phyloP scores from a whole-genome alignment of 2,888 invertebrate species.

The Drosophila lutescens region DNA sequence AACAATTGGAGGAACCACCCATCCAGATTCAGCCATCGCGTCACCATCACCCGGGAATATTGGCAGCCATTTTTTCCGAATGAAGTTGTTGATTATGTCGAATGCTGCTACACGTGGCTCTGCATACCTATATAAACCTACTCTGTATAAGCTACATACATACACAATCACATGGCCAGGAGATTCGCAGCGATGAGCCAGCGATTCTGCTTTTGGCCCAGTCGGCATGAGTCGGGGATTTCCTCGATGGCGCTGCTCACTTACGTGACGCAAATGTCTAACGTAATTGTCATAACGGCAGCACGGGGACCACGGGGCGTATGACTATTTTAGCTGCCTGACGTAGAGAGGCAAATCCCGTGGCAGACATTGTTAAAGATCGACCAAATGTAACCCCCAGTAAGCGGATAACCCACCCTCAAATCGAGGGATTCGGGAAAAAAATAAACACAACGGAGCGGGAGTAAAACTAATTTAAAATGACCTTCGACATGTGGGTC shows the following conservation, averaged over 20 bases:
- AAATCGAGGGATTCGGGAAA: conserved; percentile 14
- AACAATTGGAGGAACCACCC: conserved; percentile 57
- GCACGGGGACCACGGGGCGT: conserved; percentile 21
- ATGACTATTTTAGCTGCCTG: conserved; percentile 21
- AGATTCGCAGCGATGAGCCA: conserved; percentile 56
- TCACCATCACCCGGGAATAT: conserved; percentile 22
- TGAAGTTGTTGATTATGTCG: conserved; percentile 69
- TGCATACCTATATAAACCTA: neutral
- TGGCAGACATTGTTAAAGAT: conserved; percentile 47
- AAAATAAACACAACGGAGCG: conserved; percentile 15
- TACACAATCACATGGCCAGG: conserved; percentile 55
- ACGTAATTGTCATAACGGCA: conserved; percentile 73
- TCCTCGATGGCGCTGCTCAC: conserved; percentile 37
- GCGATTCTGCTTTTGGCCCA: conserved; percentile 41
- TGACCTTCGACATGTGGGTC: conserved; percentile 62
- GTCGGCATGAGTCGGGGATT: conserved; percentile 59
- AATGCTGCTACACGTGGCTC: conserved; percentile 58
- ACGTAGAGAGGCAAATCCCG: conserved; percentile 52
- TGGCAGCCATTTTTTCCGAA: conserved; percentile 55
- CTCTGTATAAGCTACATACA: neutral
- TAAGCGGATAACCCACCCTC: neutral
- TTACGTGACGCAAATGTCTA: conserved; percentile 71
- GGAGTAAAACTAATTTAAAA: conserved; percentile 74
- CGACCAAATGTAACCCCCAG: conserved; percentile 29
- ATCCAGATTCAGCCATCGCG: neutral